Conservation (phyloP, 37 sponge, comb jelly and placozoan genomes). For the Aplysina aerophoba region DNA sequence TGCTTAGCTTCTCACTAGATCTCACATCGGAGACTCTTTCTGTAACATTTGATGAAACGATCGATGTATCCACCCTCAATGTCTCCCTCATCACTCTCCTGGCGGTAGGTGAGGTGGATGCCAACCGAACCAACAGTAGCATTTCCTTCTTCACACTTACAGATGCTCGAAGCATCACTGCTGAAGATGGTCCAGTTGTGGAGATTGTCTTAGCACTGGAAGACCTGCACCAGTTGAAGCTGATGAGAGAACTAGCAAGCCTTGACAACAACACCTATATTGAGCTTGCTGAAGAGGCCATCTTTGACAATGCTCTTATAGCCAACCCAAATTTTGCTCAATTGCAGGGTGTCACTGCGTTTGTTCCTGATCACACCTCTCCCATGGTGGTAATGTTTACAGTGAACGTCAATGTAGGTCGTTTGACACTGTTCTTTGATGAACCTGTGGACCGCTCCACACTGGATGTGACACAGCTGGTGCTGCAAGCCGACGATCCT, state of each 20-base stretch:
- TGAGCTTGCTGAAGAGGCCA: slow-evolving; percentile 32
- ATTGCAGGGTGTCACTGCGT: slow-evolving; percentile 20
- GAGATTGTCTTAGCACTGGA: slow-evolving; percentile 51
- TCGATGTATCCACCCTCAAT: slow-evolving; percentile 65
- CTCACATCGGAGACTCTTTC: slow-evolving; percentile 76
- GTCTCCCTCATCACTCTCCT: slow-evolving; percentile 64
- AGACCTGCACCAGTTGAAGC: slow-evolving; percentile 87
- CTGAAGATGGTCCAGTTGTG: slow-evolving; percentile 60
- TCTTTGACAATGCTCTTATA: slow-evolving; percentile 69
- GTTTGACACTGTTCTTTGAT: slow-evolving; percentile 74
- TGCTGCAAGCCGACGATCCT: slow-evolving; percentile 54
- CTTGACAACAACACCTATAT: slow-evolving; percentile 71
- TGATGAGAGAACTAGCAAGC: slow-evolving; percentile 75
- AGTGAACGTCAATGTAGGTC: slow-evolving; percentile 70
- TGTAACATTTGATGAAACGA: slow-evolving; percentile 93
- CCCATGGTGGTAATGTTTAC: slow-evolving; percentile 66
- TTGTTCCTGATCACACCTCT: slow-evolving; percentile 60
- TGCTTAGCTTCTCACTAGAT: slow-evolving; percentile 72
- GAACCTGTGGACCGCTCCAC: slow-evolving; percentile 87
- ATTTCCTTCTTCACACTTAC: slow-evolving; percentile 57
- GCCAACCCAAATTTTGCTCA: slow-evolving; percentile 57
- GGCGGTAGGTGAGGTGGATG: background rate
- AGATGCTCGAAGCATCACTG: slow-evolving; percentile 23
- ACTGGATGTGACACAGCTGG: slow-evolving; percentile 61
- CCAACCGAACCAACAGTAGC: background rate